phyloP scores from a whole-genome alignment of 2,888 invertebrate genomes.

The Mimachlamys varia region DNA sequence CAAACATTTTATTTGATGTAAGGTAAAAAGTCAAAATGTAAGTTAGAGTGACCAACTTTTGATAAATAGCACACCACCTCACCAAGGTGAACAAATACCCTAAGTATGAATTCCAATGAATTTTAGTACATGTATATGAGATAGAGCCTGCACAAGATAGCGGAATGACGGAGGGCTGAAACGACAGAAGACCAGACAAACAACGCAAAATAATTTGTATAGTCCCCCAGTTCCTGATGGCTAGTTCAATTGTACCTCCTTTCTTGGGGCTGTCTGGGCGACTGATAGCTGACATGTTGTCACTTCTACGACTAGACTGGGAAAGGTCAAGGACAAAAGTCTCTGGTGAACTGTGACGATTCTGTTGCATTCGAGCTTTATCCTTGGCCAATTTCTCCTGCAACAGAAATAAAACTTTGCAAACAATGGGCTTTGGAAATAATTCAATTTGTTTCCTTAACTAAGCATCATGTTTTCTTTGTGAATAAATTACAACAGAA shows the following conservation, averaged over 20 bases:
- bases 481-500: neutral
- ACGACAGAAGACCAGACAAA: too few relatives aligned
- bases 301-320: slow-evolving; percentile 33
- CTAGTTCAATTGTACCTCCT: slow-evolving; percentile 36
- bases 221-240: too few relatives aligned
- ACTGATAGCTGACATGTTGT: neutral
- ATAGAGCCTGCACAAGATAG: too few relatives aligned
- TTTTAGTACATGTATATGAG: too few relatives aligned
- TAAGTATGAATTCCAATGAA: too few relatives aligned
- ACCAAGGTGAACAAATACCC: too few relatives aligned
- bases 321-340: neutral
- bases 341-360: slow-evolving; percentile 50
- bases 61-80: too few relatives aligned
- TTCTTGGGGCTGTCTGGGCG: slow-evolving; percentile 43
- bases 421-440: neutral
- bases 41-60: too few relatives aligned
- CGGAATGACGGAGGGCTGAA: too few relatives aligned
- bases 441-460: neutral
- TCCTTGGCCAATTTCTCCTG: slow-evolving; percentile 76
- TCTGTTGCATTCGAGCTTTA: slow-evolving; percentile 75
- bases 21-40: too few relatives aligned
- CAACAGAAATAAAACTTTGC: slow-evolving; percentile 34
- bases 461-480: neutral
- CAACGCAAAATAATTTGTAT: too few relatives aligned
- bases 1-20: too few relatives aligned